A percentile compares a stretch with the other conserved stretches of the same genome.
Conservation (phyloP, 2,888 invertebrate genomes). For the Eupithecia dodoneata region DNA sequence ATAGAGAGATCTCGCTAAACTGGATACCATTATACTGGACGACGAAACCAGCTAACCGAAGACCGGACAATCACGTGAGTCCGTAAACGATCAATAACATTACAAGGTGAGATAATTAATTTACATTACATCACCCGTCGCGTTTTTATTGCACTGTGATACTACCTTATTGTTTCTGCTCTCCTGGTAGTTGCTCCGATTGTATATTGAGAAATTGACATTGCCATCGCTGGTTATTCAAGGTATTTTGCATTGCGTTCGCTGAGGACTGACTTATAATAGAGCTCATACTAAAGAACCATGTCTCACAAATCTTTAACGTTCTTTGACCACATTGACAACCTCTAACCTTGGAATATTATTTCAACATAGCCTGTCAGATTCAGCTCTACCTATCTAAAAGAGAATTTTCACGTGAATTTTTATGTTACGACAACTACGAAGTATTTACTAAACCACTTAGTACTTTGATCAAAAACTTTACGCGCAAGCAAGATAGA, state of each 20-base stretch:
- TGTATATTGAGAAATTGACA: conserved; percentile 34
- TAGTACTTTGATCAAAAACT: neutral
- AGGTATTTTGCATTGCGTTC: conserved; percentile 3
- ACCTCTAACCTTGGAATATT: neutral
- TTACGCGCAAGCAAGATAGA: neutral
- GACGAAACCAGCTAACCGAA: conserved; percentile 19
- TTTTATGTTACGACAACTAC: neutral
- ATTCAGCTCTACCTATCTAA: neutral
- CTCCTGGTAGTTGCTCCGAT: conserved; percentile 37
- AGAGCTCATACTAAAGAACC: neutral
- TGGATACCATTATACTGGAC: conserved; percentile 21
- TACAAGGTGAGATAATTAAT: conserved; percentile 36
- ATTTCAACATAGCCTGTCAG: neutral
- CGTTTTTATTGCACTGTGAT: conserved; percentile 25
- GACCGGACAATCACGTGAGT: conserved; percentile 32
- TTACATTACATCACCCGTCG: conserved; percentile 29
- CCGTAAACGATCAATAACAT: conserved; percentile 30
- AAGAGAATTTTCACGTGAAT: neutral
- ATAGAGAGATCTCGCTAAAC: conserved; percentile 27
- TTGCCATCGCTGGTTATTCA: conserved; percentile 15
- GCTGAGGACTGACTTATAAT: neutral
- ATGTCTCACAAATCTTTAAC: neutral
- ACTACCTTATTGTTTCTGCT: conserved; percentile 33
- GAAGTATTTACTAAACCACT: neutral
- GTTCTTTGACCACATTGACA: neutral